phyloP scores from a whole-genome alignment of 2,888 invertebrate species.

The Melieria omissa region DNA sequence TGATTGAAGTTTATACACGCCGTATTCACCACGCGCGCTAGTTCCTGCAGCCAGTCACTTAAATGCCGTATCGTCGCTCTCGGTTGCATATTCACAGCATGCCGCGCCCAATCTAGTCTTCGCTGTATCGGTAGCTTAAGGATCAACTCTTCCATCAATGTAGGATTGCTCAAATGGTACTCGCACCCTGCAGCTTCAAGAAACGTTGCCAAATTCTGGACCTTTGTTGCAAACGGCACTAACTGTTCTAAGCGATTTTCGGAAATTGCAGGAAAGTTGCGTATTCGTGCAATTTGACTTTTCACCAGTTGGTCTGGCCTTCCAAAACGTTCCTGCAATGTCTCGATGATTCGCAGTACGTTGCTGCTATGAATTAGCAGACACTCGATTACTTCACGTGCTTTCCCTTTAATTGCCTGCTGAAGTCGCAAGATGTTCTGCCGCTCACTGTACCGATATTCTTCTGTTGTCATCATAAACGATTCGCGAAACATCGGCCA shows the following conservation, averaged over 20 bases:
- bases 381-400: conserved; percentile 14
- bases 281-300: not conserved
- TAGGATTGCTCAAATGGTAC: not conserved
- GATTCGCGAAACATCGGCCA: conserved; percentile 16
- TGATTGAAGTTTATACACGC: conserved; percentile 13
- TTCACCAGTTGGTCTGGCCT: conserved; percentile 7
- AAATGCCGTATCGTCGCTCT: conserved; percentile 10
- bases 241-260: not conserved
- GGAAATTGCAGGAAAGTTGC: not conserved
- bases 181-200: conserved; percentile 8
- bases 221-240: conserved; percentile 2
- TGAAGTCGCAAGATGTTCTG: conserved; percentile 24
- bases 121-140: conserved; percentile 21
- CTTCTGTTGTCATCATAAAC: conserved; percentile 22
- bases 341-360: conserved; percentile 15
- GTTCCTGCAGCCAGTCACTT: conserved; percentile 10
- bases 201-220: conserved; percentile 14
- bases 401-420: conserved; percentile 17
- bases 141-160: conserved; percentile 10
- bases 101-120: conserved; percentile 18
- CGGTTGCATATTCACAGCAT: conserved; percentile 4
- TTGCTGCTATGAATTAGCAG: conserved; percentile 21
- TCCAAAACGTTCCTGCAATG: conserved; percentile 10
- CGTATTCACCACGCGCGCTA: conserved; percentile 26
- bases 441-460: conserved; percentile 18